Base-by-base conservation (phyloP, 1,140 invertebrate genomes). In the Pseudachorutes palmiensis region DNA sequence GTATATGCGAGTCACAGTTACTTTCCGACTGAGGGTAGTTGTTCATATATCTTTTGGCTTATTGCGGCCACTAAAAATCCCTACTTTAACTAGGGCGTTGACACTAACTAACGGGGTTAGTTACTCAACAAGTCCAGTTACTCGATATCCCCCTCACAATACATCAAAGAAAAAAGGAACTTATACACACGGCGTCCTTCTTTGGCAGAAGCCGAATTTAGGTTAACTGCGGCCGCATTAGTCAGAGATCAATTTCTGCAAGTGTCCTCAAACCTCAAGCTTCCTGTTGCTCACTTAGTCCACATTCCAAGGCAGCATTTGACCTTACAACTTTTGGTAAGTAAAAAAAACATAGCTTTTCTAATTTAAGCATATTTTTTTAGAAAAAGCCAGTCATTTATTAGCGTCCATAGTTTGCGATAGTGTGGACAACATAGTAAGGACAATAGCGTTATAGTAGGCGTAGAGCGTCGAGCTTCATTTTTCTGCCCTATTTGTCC, bases 81-180 rank as follows among this genome's bases (percentile, higher is more conserved):
- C 5, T 9, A 19, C 36, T 41, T 41, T 55, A 55, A 55, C 9
- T 55, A 22, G 51, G 51, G 51, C 51, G 51, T 55, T 55, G 51
- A 55, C 51, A 55, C 51, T 14, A 55, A 5, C 9, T 55, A 55
- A 55, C 51, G 51, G 51, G 51, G 24, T 55, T 55, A 19, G 5
- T 19, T 45, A 45, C 51, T 26, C 24, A 55, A 55, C n/a, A 55
- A 55, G 51, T 55, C 51, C 51, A 55, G 51, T 55, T 55, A 55
- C 3, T 55, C 24, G 51, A 16, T 55, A 55, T 12, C n/a, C n/a
- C n/a, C n/a, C n/a, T n/a, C n/a, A n/a, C n/a, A n/a, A n/a, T n/a
- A n/a, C n/a, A n/a, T 55, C 24, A 55, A 12, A 55, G 12, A 14
- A 24, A 55, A 14, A 24, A 55, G 51, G 5, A 55, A 9, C 24